A percentile compares a stretch with the other conserved stretches of the same genome.
phyloP scores from a whole-genome alignment of 2,888 invertebrate species.

The Pseudoips prasinana region DNA sequence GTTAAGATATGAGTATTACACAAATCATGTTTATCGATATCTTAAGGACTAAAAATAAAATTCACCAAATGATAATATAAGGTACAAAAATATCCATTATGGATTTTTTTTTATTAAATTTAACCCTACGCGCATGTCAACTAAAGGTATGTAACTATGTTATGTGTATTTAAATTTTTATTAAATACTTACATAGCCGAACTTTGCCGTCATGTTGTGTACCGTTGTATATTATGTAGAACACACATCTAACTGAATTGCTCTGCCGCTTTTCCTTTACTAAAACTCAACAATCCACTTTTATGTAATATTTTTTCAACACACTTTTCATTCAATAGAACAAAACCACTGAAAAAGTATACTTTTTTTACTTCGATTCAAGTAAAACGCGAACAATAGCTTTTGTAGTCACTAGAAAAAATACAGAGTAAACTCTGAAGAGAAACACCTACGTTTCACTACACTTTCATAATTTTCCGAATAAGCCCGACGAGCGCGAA shows the following conservation, averaged over 20 bases:
- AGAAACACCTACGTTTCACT: constrained; percentile 70
- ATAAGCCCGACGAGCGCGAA: constrained; percentile 50
- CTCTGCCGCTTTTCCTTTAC: constrained; percentile 70
- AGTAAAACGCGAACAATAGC: constrained; percentile 69
- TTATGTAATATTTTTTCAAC: constrained; percentile 75
- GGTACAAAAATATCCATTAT: neutral
- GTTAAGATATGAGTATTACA: constrained; percentile 15
- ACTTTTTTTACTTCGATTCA: constrained; percentile 58
- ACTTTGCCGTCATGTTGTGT: constrained; percentile 83
- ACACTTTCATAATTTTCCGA: constrained; percentile 76
- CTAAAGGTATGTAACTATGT: neutral
- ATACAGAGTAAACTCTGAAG: constrained; percentile 56
- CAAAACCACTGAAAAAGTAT: constrained; percentile 72
- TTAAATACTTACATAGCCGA: constrained; percentile 77
- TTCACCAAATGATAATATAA: constrained; percentile 7
- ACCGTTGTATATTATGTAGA: constrained; percentile 80
- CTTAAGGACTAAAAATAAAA: constrained; percentile 19
- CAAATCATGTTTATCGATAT: constrained; percentile 7
- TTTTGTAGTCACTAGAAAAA: constrained; percentile 72
- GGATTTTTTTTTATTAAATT: constrained; percentile 15
- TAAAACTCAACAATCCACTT: constrained; percentile 76
- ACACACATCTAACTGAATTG: constrained; percentile 80
- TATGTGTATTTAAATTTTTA: neutral
- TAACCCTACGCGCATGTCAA: constrained; percentile 15
- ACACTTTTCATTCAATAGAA: constrained; percentile 69